Percentiles rank a stretch among this genome's conserved stretches.
Conservation (phyloP, 1,140 invertebrate species). For the Aethina tumida region DNA sequence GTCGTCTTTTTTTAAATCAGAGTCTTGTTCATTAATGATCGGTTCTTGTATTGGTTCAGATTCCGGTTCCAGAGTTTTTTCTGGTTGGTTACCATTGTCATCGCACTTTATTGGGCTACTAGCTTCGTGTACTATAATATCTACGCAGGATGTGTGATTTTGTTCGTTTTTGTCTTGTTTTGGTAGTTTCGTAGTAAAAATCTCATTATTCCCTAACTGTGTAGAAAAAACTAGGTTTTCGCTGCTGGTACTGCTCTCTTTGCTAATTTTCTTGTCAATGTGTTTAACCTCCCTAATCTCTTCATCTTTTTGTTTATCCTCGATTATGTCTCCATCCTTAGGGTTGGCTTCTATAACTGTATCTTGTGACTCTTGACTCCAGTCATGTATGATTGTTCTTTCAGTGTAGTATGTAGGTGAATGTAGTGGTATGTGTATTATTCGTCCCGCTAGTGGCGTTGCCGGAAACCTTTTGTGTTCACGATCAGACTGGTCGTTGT, state of each 20-base stretch:
- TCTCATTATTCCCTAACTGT: constrained; percentile 29
- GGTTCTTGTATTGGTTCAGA: constrained; percentile 7
- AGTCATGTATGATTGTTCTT: constrained; percentile 24
- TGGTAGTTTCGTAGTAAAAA: constrained; percentile 32
- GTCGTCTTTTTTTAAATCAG: too few relatives aligned
- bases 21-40: neutral
- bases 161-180: constrained; percentile 20
- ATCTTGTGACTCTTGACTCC: constrained; percentile 29
- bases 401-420: constrained; percentile 54
- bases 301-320: constrained; percentile 10
- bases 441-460: constrained; percentile 44
- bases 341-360: constrained; percentile 34
- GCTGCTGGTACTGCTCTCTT: constrained; percentile 32
- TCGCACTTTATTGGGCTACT: neutral
- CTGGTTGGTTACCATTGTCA: constrained; percentile 4
- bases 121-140: neutral
- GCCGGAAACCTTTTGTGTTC: constrained; percentile 42
- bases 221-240: constrained; percentile 34
- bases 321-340: constrained; percentile 13
- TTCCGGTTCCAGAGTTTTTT: neutral
- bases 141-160: neutral
- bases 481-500: constrained; percentile 31
- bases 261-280: constrained; percentile 13
- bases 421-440: constrained; percentile 53
- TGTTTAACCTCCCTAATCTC: constrained; percentile 5